A percentile compares a stretch with the other conserved stretches of the same genome.
phyloP scores from a whole-genome alignment of 2,888 invertebrate species.

The Amphipyra berbera region DNA sequence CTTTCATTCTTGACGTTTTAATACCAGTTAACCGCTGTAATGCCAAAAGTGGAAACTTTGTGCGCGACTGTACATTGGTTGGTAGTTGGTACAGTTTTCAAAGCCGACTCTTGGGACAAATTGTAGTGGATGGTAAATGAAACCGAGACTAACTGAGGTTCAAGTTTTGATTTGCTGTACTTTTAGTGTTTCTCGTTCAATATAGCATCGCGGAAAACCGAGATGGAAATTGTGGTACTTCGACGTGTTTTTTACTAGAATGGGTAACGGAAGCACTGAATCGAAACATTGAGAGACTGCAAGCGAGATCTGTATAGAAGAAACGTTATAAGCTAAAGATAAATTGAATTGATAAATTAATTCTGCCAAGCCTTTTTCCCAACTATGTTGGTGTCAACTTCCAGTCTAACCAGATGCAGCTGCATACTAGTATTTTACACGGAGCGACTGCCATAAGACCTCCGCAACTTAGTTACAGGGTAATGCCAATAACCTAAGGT shows the following conservation, averaged over 20 bases:
- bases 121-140: conserved; percentile 29
- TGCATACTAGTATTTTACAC: too few species aligned
- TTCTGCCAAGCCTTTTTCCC: too few species aligned
- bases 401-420: too few species aligned
- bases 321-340: not conserved
- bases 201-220: conserved; percentile 10
- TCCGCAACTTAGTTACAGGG: too few species aligned
- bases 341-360: conserved; percentile 8
- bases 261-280: not conserved
- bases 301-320: not conserved
- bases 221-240: not conserved
- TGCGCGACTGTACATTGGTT: conserved; percentile 20
- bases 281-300: not conserved
- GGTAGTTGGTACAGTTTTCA: conserved; percentile 15
- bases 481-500: too few species aligned
- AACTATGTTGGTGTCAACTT: too few species aligned
- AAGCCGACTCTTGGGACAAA: conserved; percentile 24
- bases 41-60: conserved; percentile 18
- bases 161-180: conserved; percentile 47
- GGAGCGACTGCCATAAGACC: too few species aligned
- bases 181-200: conserved; percentile 24
- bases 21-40: conserved; percentile 33
- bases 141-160: conserved; percentile 24
- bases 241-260: conserved; percentile 2
- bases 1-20: conserved; percentile 35